Evolutionary conservation across 1,140 invertebrate species (phyloP).

Genomic region (Littorina saxatilis): DNA sequence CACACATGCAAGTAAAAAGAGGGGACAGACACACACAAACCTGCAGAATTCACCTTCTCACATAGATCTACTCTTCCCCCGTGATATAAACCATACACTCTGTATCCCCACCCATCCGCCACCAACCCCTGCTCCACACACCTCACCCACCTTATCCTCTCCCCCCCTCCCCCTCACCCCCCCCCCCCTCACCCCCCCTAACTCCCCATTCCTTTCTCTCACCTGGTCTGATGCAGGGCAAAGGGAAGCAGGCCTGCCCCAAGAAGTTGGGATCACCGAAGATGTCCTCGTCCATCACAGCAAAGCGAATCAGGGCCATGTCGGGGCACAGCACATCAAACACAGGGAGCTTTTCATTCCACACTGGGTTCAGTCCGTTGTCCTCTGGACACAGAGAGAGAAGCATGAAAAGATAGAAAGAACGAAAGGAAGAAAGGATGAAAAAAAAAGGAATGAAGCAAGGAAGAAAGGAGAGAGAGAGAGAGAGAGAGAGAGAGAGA

Average conservation of each 20-base stretch:
- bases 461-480: too few relatives aligned
- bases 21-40: too few relatives aligned
- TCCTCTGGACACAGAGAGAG: slow-evolving; percentile 87
- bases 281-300: slow-evolving; percentile 97
- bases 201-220: slow-evolving; percentile 23
- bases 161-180: background rate
- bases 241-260: slow-evolving; percentile 95
- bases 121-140: too few relatives aligned
- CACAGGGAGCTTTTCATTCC: slow-evolving; percentile 92
- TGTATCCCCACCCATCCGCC: too few relatives aligned
- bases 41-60: too few relatives aligned
- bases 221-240: slow-evolving; percentile 77
- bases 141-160: too few relatives aligned
- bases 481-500: too few relatives aligned
- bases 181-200: background rate
- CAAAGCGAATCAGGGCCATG: slow-evolving; percentile 92
- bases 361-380: slow-evolving; percentile 97
- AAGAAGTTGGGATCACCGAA: slow-evolving; percentile 98
- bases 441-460: too few relatives aligned
- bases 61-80: too few relatives aligned
- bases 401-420: background rate
- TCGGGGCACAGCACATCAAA: slow-evolving; percentile 93
- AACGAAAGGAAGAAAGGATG: background rate
- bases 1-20: too few relatives aligned
- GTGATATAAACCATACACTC: too few relatives aligned